Conservation (phyloP, 1,140 invertebrate species). For the Archivesica marissinica region DNA sequence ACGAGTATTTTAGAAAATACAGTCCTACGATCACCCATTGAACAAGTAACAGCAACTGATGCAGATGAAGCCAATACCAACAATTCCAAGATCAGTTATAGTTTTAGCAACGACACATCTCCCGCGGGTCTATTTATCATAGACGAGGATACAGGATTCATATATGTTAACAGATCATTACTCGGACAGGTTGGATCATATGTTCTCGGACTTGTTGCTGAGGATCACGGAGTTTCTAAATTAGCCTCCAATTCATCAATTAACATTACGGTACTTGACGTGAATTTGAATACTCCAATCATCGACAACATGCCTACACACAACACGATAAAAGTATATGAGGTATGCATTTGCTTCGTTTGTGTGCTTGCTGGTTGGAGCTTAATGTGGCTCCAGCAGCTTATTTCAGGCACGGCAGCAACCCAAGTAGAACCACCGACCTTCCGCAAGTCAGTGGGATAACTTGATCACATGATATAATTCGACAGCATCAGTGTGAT, state of each 20-base stretch:
- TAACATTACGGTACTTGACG: conserved; percentile 28
- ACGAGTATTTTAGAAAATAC: not conserved
- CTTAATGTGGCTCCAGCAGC: too few species aligned
- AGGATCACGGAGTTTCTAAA: conserved; percentile 12
- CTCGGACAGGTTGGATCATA: not conserved
- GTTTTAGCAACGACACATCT: not conserved
- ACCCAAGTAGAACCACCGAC: too few species aligned
- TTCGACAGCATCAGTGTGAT: too few species aligned
- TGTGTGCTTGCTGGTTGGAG: too few species aligned
- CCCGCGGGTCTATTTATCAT: conserved; percentile 27
- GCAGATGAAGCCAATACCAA: not conserved
- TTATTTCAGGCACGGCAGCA: too few species aligned
- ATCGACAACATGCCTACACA: not conserved
- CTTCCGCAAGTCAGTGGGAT: too few species aligned
- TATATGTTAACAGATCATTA: conserved; percentile 35
- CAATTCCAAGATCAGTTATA: conserved; percentile 12
- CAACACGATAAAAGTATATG: conserved; percentile 11
- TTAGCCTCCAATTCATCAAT: not conserved
- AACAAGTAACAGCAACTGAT: conserved; percentile 5
- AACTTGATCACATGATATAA: too few species aligned
- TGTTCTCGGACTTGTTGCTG: not conserved
- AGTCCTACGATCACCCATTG: not conserved
- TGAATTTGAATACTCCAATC: conserved; percentile 31
- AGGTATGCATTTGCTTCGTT: too few species aligned
- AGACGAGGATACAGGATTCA: not conserved